Base-by-base conservation (phyloP, 1,140 invertebrate species). In the Plectrocnemia conspersa region DNA sequence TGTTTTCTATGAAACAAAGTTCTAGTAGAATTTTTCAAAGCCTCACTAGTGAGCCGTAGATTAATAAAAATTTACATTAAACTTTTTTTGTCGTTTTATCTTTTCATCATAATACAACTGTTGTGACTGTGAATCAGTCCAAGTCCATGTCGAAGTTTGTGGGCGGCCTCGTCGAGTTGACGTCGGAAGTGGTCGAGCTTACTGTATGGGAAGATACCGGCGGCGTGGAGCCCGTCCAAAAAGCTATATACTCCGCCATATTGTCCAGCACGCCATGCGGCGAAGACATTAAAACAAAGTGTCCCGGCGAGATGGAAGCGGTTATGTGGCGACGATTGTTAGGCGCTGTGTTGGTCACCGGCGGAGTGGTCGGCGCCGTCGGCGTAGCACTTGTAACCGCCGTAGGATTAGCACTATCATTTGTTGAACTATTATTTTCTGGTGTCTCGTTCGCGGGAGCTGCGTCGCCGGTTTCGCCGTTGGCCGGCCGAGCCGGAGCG, bases 121-220 rank as follows among this genome's bases (percentile, higher is more conserved):
- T n/a, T 7, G 27, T 7, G n/a, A 29, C n/a, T 29, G n/a, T 7
- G 35, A 38, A 21, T 50, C 47, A 59, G 15, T 59, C 58, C 15
- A 59, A 48, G 53, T 59, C 58, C 58, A 59, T 59, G 25, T 59
- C 58, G 15, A 55, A 55, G 36, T 59, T 59, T 19, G 58, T 27
- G 2, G 56, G 50, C 4, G 55, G 48, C 19, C 19, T 22, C 16
- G 19, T 19, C 32, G 47, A 33, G 22, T 48, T 48, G 29, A 18
- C 45, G 19, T 50, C 46, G 23, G 58, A 16, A 15, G 58, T 24
- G 38, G 47, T 25, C 29, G 38, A 27, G 41, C 47, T 49, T 9
- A 29, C 52, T 46, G 52, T 15, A 25, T 38, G 4, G 15, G 40
- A 50, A 25, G 48, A 21, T 23, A 36, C 3, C n/a, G 42, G 35